Conservation (phyloP, 2,113 vertebrate species). For the Varanus komodoensis region DNA sequence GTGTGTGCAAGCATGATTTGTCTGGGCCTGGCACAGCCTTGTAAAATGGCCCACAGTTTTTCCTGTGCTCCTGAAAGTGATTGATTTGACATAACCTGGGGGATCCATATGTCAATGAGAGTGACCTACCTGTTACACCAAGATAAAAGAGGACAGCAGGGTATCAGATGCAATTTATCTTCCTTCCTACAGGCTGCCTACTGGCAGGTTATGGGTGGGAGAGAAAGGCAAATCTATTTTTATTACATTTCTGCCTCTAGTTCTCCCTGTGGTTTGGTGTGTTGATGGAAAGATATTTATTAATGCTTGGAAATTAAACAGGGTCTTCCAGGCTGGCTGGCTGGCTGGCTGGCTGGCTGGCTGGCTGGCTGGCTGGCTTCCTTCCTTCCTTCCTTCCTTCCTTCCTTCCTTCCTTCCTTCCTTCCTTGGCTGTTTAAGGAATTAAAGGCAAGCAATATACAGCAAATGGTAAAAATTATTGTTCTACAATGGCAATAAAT, state of each 20-base stretch:
- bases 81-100: neutral
- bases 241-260: neutral
- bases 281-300: neutral
- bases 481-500: neutral
- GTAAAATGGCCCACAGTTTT: neutral
- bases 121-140: neutral
- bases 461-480: neutral
- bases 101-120: neutral
- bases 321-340: neutral
- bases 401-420: neutral
- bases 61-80: neutral
- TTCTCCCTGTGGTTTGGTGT: neutral
- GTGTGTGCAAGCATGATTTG: no score
- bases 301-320: neutral
- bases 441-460: neutral
- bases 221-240: neutral
- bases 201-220: neutral
- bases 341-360: neutral
- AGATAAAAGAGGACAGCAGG: conserved; percentile 2
- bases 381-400: no score
- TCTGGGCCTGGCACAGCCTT: no score
- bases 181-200: conserved; percentile 11
- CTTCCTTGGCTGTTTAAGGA: neutral
- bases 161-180: conserved; percentile 16
- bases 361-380: no score